A percentile compares a stretch with the other conserved stretches of the same genome.
Evolutionary conservation across 35 echinoderm and acorn worm genomes (phyloP).

Genomic region (Apostichopus japonicus): DNA sequence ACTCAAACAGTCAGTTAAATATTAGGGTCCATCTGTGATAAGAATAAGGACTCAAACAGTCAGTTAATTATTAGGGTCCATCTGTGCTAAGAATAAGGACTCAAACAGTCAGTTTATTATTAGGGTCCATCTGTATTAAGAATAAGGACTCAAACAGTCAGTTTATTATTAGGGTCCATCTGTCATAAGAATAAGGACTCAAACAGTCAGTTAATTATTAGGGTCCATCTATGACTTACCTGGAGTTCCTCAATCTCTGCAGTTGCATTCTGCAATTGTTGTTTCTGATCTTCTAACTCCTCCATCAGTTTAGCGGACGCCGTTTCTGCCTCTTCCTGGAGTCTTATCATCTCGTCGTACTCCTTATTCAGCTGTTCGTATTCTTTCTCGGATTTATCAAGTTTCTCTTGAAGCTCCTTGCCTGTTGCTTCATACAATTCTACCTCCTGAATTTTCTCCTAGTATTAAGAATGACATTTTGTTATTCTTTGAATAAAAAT

Average conservation of each 20-base stretch:
- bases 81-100: too few species aligned
- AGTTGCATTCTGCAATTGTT: background rate
- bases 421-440: background rate
- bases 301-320: background rate
- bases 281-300: background rate
- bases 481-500: too few species aligned
- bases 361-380: background rate
- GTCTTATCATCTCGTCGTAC: constrained; percentile 1
- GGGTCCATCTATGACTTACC: background rate
- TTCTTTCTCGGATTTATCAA: background rate
- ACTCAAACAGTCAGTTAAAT: too few species aligned
- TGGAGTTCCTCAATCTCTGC: background rate
- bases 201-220: too few species aligned
- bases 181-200: too few species aligned
- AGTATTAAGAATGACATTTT: background rate
- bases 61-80: too few species aligned
- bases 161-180: too few species aligned
- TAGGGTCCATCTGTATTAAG: too few species aligned
- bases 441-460: constrained; percentile 10
- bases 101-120: too few species aligned
- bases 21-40: too few species aligned
- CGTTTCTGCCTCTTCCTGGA: constrained; percentile 11
- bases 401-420: background rate
- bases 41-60: too few species aligned
- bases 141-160: too few species aligned